Conservation (phyloP, 2,797 vertebrate genomes). For the Pampus argenteus region DNA sequence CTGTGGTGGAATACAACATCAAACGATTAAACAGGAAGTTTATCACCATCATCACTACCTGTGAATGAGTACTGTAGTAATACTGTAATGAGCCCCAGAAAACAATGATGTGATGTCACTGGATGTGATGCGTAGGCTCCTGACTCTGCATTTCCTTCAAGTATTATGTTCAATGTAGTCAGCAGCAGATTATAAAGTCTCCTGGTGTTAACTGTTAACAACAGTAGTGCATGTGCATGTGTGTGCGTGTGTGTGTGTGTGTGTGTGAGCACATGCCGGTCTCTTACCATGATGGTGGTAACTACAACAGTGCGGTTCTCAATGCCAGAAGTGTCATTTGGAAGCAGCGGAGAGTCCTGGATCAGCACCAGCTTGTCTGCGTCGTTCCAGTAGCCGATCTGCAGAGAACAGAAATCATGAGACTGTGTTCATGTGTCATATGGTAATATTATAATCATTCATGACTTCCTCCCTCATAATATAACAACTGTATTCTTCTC, state of each 20-base stretch:
- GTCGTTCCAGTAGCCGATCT: conserved; percentile 97
- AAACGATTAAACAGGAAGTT: not conserved
- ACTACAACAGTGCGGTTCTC: conserved; percentile 96
- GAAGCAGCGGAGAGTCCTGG: conserved; percentile 91
- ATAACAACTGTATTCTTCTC: too few relatives aligned
- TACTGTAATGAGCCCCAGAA: conserved; percentile 1
- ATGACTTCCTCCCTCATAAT: too few relatives aligned
- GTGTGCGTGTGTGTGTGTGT: conserved; percentile 16
- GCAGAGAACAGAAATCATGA: conserved; percentile 44
- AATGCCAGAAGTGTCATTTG: conserved; percentile 92
- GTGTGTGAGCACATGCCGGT: conserved; percentile 20
- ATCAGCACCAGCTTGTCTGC: conserved; percentile 95
- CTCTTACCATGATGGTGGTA: conserved; percentile 96
- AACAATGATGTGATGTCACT: not conserved
- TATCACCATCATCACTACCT: not conserved
- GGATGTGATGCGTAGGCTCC: not conserved
- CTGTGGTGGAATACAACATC: not conserved
- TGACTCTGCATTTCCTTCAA: conserved; percentile 22
- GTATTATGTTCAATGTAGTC: conserved; percentile 7
- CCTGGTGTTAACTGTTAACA: conserved; percentile 13
- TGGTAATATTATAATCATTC: too few relatives aligned
- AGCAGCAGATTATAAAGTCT: conserved; percentile 35
- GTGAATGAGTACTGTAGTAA: not conserved
- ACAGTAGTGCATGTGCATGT: conserved; percentile 24
- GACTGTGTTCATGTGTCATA: not conserved